A percentile compares a stretch with the other conserved stretches of the same genome.
Conservation (phyloP, 2,797 vertebrate species). For the Sebastes variabilis region DNA sequence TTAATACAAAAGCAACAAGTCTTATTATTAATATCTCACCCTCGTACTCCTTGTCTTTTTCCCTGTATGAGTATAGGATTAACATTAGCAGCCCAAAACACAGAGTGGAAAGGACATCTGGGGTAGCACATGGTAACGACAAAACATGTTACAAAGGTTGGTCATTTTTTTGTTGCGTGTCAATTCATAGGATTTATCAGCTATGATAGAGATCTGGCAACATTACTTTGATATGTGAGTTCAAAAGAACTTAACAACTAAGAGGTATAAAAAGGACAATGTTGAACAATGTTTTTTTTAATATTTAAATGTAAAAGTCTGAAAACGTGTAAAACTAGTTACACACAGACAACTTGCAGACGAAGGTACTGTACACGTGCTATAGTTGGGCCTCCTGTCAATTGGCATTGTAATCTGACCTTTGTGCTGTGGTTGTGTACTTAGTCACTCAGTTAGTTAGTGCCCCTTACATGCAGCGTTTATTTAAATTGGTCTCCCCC, state of each 20-base stretch:
- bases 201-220: background rate
- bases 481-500: background rate
- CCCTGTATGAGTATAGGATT: background rate
- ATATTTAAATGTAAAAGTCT: background rate
- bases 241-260: background rate
- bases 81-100: background rate
- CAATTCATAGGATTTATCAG: background rate
- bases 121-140: background rate
- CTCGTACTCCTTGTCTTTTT: background rate
- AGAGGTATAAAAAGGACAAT: background rate
- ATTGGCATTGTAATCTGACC: background rate
- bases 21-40: background rate
- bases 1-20: background rate
- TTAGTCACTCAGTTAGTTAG: background rate
- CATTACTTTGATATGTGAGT: background rate
- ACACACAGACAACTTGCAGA: background rate
- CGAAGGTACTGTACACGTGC: no score
- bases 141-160: background rate
- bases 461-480: background rate
- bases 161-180: background rate
- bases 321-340: background rate
- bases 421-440: background rate
- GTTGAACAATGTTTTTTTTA: background rate
- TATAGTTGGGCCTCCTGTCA: background rate
- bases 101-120: background rate